Conservation (phyloP, 2,113 vertebrate species). For the Rhea pennata region DNA sequence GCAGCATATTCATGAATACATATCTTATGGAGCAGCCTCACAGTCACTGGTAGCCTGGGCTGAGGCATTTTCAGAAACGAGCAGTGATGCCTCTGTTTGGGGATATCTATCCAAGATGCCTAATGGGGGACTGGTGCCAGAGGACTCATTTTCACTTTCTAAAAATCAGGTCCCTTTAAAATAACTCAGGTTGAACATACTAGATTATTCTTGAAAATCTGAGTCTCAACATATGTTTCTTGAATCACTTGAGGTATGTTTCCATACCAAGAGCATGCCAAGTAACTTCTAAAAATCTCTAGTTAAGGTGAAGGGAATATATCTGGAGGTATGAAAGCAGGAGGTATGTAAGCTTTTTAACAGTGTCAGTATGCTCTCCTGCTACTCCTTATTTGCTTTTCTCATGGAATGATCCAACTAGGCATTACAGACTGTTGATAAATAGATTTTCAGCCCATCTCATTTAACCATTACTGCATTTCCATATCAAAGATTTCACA, state of each 20-base stretch:
- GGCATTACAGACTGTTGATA: constrained; percentile 56
- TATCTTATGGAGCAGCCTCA: not conserved
- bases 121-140: not conserved
- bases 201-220: not conserved
- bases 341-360: constrained; percentile 40
- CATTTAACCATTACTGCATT: constrained; percentile 63
- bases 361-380: constrained; percentile 24
- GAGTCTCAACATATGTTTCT: not conserved
- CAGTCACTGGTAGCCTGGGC: not conserved
- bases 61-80: not conserved
- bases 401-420: constrained; percentile 53
- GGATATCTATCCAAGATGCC: not conserved
- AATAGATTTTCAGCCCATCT: constrained; percentile 59
- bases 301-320: not conserved
- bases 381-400: constrained; percentile 66
- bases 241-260: not conserved
- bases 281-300: not conserved
- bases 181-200: not conserved
- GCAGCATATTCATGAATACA: not conserved
- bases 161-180: not conserved
- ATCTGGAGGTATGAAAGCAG: constrained; percentile 1
- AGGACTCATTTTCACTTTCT: not conserved
- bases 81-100: not conserved
- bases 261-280: not conserved
- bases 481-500: constrained; percentile 65